Base-by-base conservation (phyloP, 2,113 vertebrate species). In the Platysternon megacephalum region DNA sequence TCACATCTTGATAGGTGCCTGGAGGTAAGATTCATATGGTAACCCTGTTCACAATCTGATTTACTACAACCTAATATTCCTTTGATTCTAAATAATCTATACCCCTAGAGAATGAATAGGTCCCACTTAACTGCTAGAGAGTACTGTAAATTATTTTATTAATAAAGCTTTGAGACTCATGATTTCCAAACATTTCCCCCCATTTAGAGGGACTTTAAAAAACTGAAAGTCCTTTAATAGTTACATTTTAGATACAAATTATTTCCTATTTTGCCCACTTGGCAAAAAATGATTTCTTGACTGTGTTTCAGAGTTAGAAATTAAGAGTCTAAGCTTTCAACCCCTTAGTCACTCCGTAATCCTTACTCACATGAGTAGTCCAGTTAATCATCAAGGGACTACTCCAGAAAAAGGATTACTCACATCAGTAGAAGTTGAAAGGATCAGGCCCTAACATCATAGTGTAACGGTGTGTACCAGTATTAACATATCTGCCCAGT, bases 381-480 rank as follows among this genome's bases (percentile, higher is more conserved):
- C 83, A 79, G 14, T 12, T 32, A 22, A 90, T 87, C 87, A 84
- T 2, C 3, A 11, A 0, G 81, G 49, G 39, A 91, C 55, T 72
- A 85, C 42, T 72, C 35, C 49, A 93, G 19, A 46, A 42, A 90
- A 87, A 58, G 93, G 56, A 52, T 90, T 93, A 29, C 72, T 74
- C 14, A 61, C n/a, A 17, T 86, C 28, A 89, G 91, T 87, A 85
- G 74, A 90, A 91, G 32, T 0, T 0, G 94, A 51, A 85, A 89
- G 53, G 46, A 87, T 2, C 16, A 83, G 10, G 81, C 49, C 29
- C 35, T 74, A 84, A 81, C 86, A 51, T 74, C 89, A 24, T n/a
- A n/a, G 13, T 49, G 11, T 74, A 46, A 87, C 79, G 95, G 53
- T 76, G 94, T 19, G 79, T 28, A 79, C 2, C 85, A 82, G 7